Conservation (phyloP, 2,113 vertebrate species). For the Coryphaenoides rupestris region DNA sequence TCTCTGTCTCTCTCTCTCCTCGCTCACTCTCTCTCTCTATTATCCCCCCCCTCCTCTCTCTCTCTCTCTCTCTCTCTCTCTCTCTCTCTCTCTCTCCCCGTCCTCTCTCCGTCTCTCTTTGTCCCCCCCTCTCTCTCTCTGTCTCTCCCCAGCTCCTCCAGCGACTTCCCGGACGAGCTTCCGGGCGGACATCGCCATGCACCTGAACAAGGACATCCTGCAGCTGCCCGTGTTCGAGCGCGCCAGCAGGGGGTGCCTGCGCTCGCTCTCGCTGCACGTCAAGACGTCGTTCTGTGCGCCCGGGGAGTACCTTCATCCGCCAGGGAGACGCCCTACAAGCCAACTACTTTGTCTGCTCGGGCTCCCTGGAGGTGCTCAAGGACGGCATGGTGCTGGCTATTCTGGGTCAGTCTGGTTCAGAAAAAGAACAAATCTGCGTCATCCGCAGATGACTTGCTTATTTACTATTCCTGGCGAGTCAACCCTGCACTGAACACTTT, state of each 20-base stretch:
- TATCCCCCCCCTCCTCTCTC: background rate
- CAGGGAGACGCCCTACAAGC: conserved; percentile 91
- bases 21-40: background rate
- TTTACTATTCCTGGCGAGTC: too few relatives aligned
- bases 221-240: conserved; percentile 88
- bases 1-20: background rate
- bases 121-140: background rate
- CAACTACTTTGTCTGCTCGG: conserved; percentile 91
- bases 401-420: conserved; percentile 77
- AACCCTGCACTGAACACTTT: too few relatives aligned
- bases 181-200: conserved; percentile 91
- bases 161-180: conserved; percentile 94
- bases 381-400: conserved; percentile 90
- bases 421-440: too few relatives aligned
- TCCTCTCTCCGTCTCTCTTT: background rate
- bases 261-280: conserved; percentile 92
- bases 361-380: conserved; percentile 91
- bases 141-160: conserved; percentile 79
- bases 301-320: conserved; percentile 89
- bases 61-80: background rate
- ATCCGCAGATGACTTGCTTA: too few relatives aligned
- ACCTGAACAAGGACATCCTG: conserved; percentile 95
- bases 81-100: too few relatives aligned
- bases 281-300: conserved; percentile 94
- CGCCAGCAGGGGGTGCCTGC: conserved; percentile 89